Percentiles rank a stretch among this genome's conserved stretches.
Evolutionary conservation across 2,888 invertebrate species (phyloP).

Genomic region (Abscondita cerata): DNA sequence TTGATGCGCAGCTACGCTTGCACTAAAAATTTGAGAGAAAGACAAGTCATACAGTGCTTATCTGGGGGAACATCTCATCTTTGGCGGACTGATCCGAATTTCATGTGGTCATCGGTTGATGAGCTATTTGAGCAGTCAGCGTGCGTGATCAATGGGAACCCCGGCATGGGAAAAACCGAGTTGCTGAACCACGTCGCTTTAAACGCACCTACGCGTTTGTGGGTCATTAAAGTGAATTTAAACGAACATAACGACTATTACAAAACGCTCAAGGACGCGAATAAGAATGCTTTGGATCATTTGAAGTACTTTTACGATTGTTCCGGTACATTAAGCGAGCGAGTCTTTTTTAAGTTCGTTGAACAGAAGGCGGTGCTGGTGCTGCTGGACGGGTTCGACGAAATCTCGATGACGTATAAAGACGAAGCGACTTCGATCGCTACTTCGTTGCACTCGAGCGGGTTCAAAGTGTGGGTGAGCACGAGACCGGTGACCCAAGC

Average conservation of each 20-base stretch:
- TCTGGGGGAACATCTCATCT: no score
- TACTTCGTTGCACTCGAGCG: not conserved
- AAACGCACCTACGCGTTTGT: not conserved
- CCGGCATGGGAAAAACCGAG: conserved; percentile 15
- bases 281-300: not conserved
- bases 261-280: not conserved
- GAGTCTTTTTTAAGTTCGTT: no score
- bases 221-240: conserved; percentile 12
- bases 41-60: no score
- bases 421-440: not conserved
- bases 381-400: not conserved
- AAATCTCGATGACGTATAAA: not conserved
- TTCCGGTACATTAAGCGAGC: no score
- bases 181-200: conserved; percentile 1
- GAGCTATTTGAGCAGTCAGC: not conserved
- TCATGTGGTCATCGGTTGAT: no score
- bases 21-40: no score
- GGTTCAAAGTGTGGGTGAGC: not conserved
- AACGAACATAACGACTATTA: conserved; percentile 1
- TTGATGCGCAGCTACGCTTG: no score
- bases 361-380: not conserved
- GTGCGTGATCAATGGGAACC: conserved; percentile 3
- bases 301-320: no score
- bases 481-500: not conserved
- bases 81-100: no score